Percentiles rank a stretch among this genome's conserved stretches.
phyloP scores from a whole-genome alignment of 2,888 invertebrate genomes.

The Formica aserva region DNA sequence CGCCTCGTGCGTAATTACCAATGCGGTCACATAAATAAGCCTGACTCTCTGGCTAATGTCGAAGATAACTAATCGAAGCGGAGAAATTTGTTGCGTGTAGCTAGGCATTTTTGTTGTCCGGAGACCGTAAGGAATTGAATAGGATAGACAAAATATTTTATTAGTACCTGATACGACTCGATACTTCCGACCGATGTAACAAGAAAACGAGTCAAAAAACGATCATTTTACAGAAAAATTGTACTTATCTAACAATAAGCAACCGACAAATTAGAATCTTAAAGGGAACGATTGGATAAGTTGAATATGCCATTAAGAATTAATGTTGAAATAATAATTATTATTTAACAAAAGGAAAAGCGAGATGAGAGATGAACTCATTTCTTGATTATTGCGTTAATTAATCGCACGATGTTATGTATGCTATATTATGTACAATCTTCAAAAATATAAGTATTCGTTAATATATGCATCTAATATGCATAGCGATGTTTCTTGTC shows the following conservation, averaged over 20 bases:
- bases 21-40: conserved; percentile 78
- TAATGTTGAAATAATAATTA: background rate
- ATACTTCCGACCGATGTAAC: conserved; percentile 17
- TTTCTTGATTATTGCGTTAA: conserved; percentile 28
- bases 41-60: conserved; percentile 60
- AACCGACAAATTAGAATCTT: background rate
- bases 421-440: background rate
- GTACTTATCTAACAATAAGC: background rate
- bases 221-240: background rate
- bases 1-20: conserved; percentile 78
- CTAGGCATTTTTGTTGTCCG: conserved; percentile 39
- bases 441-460: background rate
- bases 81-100: conserved; percentile 71
- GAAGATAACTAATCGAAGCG: conserved; percentile 62
- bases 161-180: conserved; percentile 55
- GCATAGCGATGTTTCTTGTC: background rate
- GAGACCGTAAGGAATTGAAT: conserved; percentile 40
- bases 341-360: background rate
- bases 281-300: background rate
- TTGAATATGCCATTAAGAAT: background rate
- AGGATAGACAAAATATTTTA: conserved; percentile 57
- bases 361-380: background rate
- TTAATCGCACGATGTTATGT: background rate
- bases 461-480: background rate
- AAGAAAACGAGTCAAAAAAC: conserved; percentile 32